Evolutionary conservation across 30 jellyfish, hydroid and myxozoan species (phyloP), one percentile per base, ranked within the genome.

Genomic region (Aurelia coerulea): DNA sequence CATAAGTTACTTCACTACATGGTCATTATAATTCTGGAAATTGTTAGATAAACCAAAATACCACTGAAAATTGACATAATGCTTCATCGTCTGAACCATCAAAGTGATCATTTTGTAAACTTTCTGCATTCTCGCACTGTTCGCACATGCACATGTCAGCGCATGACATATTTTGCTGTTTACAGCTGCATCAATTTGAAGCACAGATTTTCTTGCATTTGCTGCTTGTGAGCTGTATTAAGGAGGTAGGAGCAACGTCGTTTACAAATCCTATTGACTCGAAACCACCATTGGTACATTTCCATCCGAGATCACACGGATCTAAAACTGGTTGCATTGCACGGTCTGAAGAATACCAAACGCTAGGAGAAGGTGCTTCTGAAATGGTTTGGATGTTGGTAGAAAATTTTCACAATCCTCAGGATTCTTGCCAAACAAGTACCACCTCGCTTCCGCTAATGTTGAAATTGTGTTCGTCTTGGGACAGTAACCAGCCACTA

Each of bases 311-410:
- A 53, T 73, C 84, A 73, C 84, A 49, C 50, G 76, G 84, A 42
- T 73, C 84, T 58, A 73, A 73, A 73, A 73, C 76, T 73, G 84
- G 84, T 42, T 73, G 70, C 14, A 16, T 73, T 73, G 84, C 84
- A 49, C 68, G 42, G 70, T 73, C 84, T 73, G 80, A 70, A 62
- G 80, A 70, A 42, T 70, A 42, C 80, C 67, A 70, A 62, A 70
- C 80, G 84, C 84, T 58, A 29, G 76, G 33, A 73, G 84, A 73
- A 73, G 70, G 70, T 73, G 84, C 74, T 73, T 69, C 70, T 49
- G 84, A 73, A 33, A 73, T 73, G 84, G 34, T 37, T 73, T 16
- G 84, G 68, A 53, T 49, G 70, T 42, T 42, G 84, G 84, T 73
- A 51, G 31, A 19, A 29, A 31, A 0, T 10, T 17, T 17, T 64